Evolutionary conservation across 1,140 invertebrate species (phyloP), one percentile per base, ranked within the genome.

Genomic region (Scaptomyza hsui): DNA sequence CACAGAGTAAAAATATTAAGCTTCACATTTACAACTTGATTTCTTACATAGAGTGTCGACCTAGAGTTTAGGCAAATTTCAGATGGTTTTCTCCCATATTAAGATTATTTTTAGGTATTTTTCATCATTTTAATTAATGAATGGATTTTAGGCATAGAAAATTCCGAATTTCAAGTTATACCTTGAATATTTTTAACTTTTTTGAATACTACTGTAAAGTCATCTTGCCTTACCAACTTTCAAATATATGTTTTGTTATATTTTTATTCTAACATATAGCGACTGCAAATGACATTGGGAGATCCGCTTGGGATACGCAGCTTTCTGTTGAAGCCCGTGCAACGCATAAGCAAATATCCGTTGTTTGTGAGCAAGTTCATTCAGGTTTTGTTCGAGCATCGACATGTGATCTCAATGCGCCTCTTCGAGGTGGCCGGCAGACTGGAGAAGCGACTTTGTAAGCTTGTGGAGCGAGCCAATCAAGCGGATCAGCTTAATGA

Each of bases 401-500:
- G 72, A 13, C 26, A 44, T 3, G 4, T 71, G 15, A 56, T 75
- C 6, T 60, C 72, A 1, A 60, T 56, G 26, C 18, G 44, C 0
- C 12, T 71, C 0, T 55, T 75, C 6, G 61, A 64, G 37, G 4
- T 55, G n/a, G 35, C 49, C 13, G 71, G 72, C 7, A 60, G 72
- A 0, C n/a, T 71, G 49, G 72, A 71, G 60, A 18, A 5, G 15
- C 67, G 60, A 12, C 24, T 71, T 1, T 53, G 67, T 3, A 60
- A 75, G 10, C 67, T 75, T 6, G 12, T 75, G 18, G 60, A 61
- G 15, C 55, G 41, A 1, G 72, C 51, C 19, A 75, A 75, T 72
- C 68, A 75, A 26, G n/a, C 51, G 44, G 72, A 75, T 52, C 62
- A 72, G 52, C 62, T 75, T 0, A 75, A 75, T 15, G 72, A 75